Base-by-base conservation (phyloP, 2,113 vertebrate species). In the Notiomystis cincta region DNA sequence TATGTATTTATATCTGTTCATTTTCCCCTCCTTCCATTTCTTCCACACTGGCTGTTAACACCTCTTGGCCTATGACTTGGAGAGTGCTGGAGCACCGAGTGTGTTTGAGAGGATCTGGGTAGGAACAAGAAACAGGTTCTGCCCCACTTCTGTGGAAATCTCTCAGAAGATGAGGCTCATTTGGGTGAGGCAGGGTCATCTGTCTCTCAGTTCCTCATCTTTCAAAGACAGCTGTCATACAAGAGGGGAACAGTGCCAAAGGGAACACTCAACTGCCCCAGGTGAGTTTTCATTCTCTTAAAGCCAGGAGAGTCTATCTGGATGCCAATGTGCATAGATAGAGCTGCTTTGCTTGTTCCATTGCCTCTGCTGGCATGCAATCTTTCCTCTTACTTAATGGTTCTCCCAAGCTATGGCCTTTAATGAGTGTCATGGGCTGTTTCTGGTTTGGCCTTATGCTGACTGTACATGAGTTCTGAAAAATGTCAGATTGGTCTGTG, bases 101-200 rank as follows among this genome's bases (percentile, higher is more conserved):
- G 27, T 64, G 20, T 38, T 40, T 45, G 48, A 54, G 50, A 69
- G 50, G 51, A 56, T 30, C 42, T 45, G 40, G 9, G 37, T 14
- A 48, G 85, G 76, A 91, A 15, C 0, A 5, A 42, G 40, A 64
- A 79, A 19, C 2, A 0, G 0, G 1, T 31, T 81, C 33, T 80
- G 35, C 61, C 87, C 45, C 30, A 50, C 87, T 86, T 56, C 83
- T 37, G 0, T 54, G 37, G 64, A 53, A 60, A 44, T 60, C 10
- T 58, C 51, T 18, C 18, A 37, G 35, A 69, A 62, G 58, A 28
- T 33, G 30, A 61, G 72, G 37, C 25, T 82, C 15, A 28, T 72
- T 77, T 81, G 18, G 8, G 64, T 37, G 35, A 57, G 28, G 50
- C 44, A 53, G 70, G 11, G 31, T 58, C 35, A 14, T 65, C 50